phyloP scores from a whole-genome alignment of 2,797 vertebrate species.

The Etheostoma nigrum region DNA sequence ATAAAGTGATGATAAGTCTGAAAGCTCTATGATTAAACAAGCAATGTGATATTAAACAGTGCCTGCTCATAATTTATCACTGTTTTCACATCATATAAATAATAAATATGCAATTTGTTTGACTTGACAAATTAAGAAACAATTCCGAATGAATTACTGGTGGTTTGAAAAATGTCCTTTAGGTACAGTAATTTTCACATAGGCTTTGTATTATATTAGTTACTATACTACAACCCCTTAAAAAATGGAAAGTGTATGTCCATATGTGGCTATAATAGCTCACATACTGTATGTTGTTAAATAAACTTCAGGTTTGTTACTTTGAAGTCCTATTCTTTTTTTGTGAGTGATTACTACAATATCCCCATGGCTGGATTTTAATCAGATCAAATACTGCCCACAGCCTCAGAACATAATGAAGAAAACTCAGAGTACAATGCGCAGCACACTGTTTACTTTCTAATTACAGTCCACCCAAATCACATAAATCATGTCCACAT shows the following conservation, averaged over 20 bases:
- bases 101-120: neutral
- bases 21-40: conserved; percentile 28
- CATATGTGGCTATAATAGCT: neutral
- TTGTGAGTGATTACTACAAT: conserved; percentile 44
- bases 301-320: conserved; percentile 24
- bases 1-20: conserved; percentile 19
- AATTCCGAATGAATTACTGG: neutral
- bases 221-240: neutral
- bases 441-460: conserved; percentile 65
- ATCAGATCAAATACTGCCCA: conserved; percentile 61
- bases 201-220: neutral
- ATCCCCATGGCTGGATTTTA: conserved; percentile 52
- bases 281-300: conserved; percentile 8
- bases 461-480: conserved; percentile 70
- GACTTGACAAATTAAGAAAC: conserved; percentile 7
- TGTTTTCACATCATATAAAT: conserved; percentile 15
- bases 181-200: neutral
- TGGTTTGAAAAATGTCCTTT: neutral
- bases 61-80: conserved; percentile 5
- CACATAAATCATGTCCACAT: conserved; percentile 69
- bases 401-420: conserved; percentile 58
- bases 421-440: conserved; percentile 54
- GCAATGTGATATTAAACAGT: conserved; percentile 1
- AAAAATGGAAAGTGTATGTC: neutral
- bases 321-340: conserved; percentile 28